phyloP scores from a whole-genome alignment of 2,113 vertebrate species.

The Lathamus discolor region DNA sequence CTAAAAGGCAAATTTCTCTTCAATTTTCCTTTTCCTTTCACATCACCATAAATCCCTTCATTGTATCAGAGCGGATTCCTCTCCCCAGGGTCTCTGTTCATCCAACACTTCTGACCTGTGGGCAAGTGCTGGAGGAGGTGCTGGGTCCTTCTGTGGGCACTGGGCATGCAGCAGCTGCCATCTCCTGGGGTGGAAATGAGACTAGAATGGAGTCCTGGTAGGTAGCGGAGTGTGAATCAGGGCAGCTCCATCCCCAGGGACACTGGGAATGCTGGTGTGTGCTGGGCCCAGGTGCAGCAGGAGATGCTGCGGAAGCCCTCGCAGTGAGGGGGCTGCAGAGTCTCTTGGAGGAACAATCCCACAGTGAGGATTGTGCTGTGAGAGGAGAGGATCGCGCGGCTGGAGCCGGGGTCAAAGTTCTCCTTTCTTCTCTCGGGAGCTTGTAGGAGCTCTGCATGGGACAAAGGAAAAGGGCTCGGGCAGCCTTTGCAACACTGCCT shows the following conservation, averaged over 20 bases:
- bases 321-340: accelerated
- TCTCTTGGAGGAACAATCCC: not conserved
- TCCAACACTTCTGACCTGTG: not conserved
- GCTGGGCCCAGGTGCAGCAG: not conserved
- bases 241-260: not conserved
- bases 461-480: not conserved
- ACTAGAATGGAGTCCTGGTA: not conserved
- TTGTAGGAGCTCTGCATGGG: not conserved
- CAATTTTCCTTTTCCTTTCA: not conserved
- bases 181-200: accelerated
- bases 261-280: accelerated
- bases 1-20: not conserved
- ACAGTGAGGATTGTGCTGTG: not conserved
- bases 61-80: not conserved
- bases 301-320: not conserved
- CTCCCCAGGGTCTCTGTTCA: not conserved
- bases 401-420: not conserved
- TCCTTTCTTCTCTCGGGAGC: not conserved
- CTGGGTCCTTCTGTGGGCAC: not conserved
- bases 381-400: not conserved
- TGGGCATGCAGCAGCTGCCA: not conserved
- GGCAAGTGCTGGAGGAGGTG: accelerated
- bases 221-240: accelerated
- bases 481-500: not conserved
- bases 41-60: not conserved